These are phyloP conservation scores for Florisuga fusca DNA, from an alignment of 2,797 vertebrate species.

Conservation along the genomic window DNA sequence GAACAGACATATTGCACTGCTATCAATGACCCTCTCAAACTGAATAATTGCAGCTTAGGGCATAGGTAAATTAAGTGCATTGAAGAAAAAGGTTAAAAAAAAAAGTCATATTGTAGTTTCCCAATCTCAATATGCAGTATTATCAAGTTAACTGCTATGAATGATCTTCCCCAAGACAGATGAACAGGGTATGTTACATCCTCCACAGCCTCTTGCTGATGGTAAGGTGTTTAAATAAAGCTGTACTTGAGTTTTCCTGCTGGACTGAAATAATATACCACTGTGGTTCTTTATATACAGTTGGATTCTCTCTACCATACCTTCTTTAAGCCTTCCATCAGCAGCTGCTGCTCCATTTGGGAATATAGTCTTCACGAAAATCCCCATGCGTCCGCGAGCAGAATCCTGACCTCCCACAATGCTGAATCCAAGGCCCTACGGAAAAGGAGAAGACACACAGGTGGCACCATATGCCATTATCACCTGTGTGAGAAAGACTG, in stretches of 20 bases:
- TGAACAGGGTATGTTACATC: background rate
- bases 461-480: background rate
- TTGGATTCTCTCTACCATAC: constrained; percentile 58
- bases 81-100: background rate
- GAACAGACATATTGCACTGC: background rate
- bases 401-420: constrained; percentile 97
- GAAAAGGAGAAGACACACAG: background rate
- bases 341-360: constrained; percentile 92
- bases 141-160: background rate
- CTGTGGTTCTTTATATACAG: background rate
- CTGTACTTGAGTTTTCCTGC: background rate
- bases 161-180: background rate
- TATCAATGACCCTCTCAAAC: background rate
- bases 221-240: background rate
- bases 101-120: background rate
- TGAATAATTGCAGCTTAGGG: background rate
- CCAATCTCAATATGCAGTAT: background rate
- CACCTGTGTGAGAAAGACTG: background rate
- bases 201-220: background rate
- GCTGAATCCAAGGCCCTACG: constrained; percentile 93
- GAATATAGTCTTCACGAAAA: constrained; percentile 98
- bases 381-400: constrained; percentile 94
- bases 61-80: background rate
- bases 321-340: constrained; percentile 94
- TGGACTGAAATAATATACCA: background rate